Evolutionary conservation across 1,140 invertebrate species (phyloP).

Genomic region (Linepithema humile): DNA sequence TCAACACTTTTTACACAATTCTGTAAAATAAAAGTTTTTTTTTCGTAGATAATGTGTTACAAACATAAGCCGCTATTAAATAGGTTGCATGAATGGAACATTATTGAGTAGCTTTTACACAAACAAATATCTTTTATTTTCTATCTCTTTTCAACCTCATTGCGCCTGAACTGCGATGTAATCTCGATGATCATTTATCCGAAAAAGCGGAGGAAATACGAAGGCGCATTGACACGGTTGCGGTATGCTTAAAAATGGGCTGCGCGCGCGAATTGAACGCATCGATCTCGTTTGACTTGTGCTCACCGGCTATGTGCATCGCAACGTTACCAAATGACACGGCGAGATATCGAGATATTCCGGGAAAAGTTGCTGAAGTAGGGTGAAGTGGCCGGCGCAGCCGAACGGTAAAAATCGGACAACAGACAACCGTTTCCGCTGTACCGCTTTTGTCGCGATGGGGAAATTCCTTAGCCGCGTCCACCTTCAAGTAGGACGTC

Average conservation of each 20-base stretch:
- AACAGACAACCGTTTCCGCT: slow-evolving; percentile 20
- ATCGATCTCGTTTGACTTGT: slow-evolving; percentile 50
- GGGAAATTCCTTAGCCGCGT: slow-evolving; percentile 46
- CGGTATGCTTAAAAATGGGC: slow-evolving; percentile 24
- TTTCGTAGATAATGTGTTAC: background rate
- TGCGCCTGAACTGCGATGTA: background rate
- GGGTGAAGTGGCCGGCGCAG: slow-evolving; percentile 1
- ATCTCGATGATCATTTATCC: background rate
- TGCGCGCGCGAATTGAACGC: slow-evolving; percentile 21
- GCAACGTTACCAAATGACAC: slow-evolving; percentile 18
- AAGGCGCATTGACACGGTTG: no score
- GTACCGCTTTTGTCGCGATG: slow-evolving; percentile 8
- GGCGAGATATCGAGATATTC: slow-evolving; percentile 35
- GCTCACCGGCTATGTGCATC: slow-evolving; percentile 3
- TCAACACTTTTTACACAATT: background rate
- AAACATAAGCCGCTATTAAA: background rate
- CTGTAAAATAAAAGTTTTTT: slow-evolving; percentile 7
- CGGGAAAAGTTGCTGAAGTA: slow-evolving; percentile 32
- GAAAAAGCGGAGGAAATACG: background rate
- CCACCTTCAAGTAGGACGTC: slow-evolving; percentile 5
- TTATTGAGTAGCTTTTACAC: background rate
- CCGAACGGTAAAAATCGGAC: slow-evolving; percentile 42
- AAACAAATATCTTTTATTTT: background rate
- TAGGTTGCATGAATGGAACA: background rate
- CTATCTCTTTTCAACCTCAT: background rate